These are phyloP conservation scores for Ambastaia sidthimunki DNA, from an alignment of 2,797 vertebrate genomes.

Conservation along the genomic window DNA sequence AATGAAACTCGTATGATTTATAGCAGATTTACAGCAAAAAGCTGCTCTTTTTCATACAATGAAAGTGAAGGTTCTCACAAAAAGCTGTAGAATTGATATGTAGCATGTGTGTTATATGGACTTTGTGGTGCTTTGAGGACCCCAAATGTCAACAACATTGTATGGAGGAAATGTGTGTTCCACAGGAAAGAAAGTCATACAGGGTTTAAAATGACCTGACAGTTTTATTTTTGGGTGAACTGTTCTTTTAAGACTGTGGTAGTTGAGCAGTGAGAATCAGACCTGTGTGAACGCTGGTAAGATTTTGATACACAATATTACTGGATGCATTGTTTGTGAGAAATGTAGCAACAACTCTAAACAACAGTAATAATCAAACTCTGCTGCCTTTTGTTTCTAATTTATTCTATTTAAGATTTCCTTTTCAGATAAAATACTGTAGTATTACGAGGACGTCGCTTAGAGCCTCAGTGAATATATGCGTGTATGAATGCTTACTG, in stretches of 20 bases:
- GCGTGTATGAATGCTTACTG: constrained; percentile 44
- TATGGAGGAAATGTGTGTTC: background rate
- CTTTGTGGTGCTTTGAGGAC: background rate
- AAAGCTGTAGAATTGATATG: background rate
- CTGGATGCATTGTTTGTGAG: constrained; percentile 45
- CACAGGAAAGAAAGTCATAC: background rate
- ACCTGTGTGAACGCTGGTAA: constrained; percentile 24
- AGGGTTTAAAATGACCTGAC: background rate
- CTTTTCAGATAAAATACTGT: constrained; percentile 31
- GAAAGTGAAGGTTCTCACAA: background rate
- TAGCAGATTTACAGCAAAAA: background rate
- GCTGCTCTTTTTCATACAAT: too few relatives aligned
- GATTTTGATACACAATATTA: constrained; percentile 37
- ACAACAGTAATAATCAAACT: constrained; percentile 26
- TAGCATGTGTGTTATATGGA: background rate
- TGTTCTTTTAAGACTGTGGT: background rate
- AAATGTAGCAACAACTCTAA: constrained; percentile 53
- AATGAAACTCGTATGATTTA: background rate
- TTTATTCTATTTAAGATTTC: constrained; percentile 54
- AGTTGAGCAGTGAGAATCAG: constrained; percentile 26
- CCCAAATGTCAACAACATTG: too few relatives aligned
- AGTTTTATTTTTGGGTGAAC: background rate
- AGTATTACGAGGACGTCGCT: constrained; percentile 9
- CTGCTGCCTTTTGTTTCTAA: constrained; percentile 49
- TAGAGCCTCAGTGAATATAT: constrained; percentile 14